Evolutionary conservation across 2,113 vertebrate species (phyloP), one percentile per base, ranked within the genome.

Genomic region (Leucosticte australis): DNA sequence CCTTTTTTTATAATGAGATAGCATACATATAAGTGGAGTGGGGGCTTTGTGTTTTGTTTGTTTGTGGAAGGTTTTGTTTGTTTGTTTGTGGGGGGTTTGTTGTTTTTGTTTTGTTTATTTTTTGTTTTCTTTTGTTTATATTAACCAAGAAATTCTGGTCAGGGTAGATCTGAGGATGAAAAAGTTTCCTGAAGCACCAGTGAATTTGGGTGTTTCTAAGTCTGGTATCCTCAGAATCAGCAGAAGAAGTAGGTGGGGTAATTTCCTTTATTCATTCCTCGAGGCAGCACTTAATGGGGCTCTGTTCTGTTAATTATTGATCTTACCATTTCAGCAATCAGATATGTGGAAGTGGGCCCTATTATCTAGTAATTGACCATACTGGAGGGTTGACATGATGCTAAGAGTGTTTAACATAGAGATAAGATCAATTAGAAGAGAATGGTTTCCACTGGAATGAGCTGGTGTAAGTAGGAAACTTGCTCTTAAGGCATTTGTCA

Each of bases 281-380:
- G 5, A 7, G 6, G 37, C 2, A 0, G 49, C 71, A 33, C 31
- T 90, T 83, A 96, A 95, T 96, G 96, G 92, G 90, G 87, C 84
- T 94, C 17, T 89, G 88, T 96, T 84, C 93, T 97, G 85, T 98
- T 97, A 97, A 95, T 97, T 98, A 98, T 98, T 96, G 98, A 98
- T 97, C 96, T 85, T 49, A 56, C 76, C 75, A 67, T 96, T 97
- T 96, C 96, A 97, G 89, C 89, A 95, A 85, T 93, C 96, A 97
- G 97, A 78, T 94, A 85, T 79, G 93, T 96, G 91, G 96, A 98
- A 98, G 94, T 94, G 95, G 96, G 94, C 92, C 64, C 93, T 97
- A 89, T 98, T 98, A 96, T 50, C 96, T 88, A n/a, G 87, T 97
- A 97, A 98, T 97, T 97, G 97, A 94, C 97, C 94, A 52, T 95